phyloP scores from a whole-genome alignment of 2,797 vertebrate genomes.

The Hippoglossus hippoglossus region DNA sequence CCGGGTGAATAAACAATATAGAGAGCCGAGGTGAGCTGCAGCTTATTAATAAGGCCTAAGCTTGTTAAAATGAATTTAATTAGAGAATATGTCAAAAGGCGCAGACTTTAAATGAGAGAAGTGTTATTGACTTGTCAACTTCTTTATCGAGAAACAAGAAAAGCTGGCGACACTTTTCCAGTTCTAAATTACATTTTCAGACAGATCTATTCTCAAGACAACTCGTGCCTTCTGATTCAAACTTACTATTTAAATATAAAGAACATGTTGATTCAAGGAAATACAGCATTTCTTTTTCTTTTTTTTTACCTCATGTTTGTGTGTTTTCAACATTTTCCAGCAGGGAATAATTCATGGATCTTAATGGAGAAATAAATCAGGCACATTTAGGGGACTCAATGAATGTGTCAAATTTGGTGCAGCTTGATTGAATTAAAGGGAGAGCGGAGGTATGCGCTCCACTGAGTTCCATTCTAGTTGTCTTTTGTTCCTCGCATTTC shows the following conservation, averaged over 20 bases:
- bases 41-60: conserved; percentile 28
- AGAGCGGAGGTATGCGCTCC: too few species aligned
- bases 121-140: conserved; percentile 27
- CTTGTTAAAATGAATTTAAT: conserved; percentile 45
- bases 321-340: too few species aligned
- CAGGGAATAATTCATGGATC: not conserved
- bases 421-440: too few species aligned
- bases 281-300: conserved; percentile 5
- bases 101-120: conserved; percentile 22
- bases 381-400: too few species aligned
- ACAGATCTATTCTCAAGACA: conserved; percentile 3
- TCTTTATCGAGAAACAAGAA: conserved; percentile 12
- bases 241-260: conserved; percentile 11
- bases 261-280: conserved; percentile 8
- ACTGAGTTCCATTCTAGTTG: too few species aligned
- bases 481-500: conserved; percentile 1
- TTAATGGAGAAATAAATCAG: too few species aligned
- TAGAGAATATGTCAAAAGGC: conserved; percentile 18
- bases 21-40: conserved; percentile 22
- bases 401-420: too few species aligned
- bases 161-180: not conserved
- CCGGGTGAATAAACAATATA: conserved; percentile 21
- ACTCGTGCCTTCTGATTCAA: conserved; percentile 8
- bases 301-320: not conserved
- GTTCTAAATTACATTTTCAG: conserved; percentile 31